Base-by-base conservation (phyloP, 2,888 invertebrate genomes). In the Resseliella maxima region DNA sequence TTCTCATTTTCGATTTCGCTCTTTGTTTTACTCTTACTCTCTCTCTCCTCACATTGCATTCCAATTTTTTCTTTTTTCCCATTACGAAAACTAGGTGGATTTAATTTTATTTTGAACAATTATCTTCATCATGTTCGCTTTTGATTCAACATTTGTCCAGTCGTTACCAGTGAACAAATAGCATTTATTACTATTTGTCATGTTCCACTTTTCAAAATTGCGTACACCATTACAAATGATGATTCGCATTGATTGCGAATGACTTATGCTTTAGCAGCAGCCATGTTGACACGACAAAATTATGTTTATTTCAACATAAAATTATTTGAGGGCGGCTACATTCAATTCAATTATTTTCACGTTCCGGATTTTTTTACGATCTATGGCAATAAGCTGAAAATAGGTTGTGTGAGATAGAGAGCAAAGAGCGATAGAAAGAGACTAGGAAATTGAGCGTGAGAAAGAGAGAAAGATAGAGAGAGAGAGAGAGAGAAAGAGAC, bases 91-190 rank as follows among this genome's bases (percentile, higher is more conserved):
- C 24, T 24, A 59, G 59, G 59, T 59, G 59, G 59, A 5, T 59
- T 59, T 59, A 59, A 59, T 59, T 59, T 59, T 59, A 59, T 59
- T 59, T 59, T 59, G 59, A 59, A 59, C 59, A 59, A 59, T 59
- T 59, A 59, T 15, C 59, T 24, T 59, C 59, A 59, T 24, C 24
- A 15, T 24, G 59, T 24, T 59, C 59, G 59, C 59, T 59, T 24
- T 59, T 59, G 59, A 59, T 59, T 59, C 59, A 59, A 59, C 59
- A 59, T 59, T 59, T 59, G 59, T 59, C 24, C 59, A 24, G 59
- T 59, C 12, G n/a, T n/a, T 24, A 59, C 24, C 24, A 24, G 15
- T 2, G 59, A 59, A 59, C 24, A 59, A 59, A 59, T 59, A 24
- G 59, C n/a, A 24, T 59, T 59, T 59, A 59, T 59, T 59, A 59